Evolutionary conservation across 2,888 invertebrate species (phyloP), one percentile per base, ranked within the genome.

Genomic region (Rhingia campestris): DNA sequence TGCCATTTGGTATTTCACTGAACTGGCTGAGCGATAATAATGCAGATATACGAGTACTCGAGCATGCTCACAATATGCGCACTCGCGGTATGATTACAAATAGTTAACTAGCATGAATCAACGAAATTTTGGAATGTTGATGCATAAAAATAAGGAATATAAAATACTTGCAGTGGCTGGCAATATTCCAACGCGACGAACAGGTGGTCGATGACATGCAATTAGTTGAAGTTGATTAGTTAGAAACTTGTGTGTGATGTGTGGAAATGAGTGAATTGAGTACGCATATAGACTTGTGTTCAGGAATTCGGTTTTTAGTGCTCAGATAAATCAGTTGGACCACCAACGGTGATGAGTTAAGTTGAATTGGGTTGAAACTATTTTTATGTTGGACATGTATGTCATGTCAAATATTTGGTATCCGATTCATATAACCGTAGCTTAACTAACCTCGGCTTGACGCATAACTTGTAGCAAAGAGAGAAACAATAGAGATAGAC

Each of bases 1-100:
- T 70, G 70, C 49, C 49, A 59, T 51, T 70, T 70, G 59, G 51
- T 67, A 56, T 56, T 54, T 56, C 1, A 54, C 9, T 37, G 53
- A 14, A 41, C 53, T 51, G 51, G 41, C 64, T 51, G 32, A 30
- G 9, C 22, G 41, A 51, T 9, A 30, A 51, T 51, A 49, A 9
- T 47, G 4, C 7, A 35, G 33, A 30, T 49, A 49, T 22, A 22
- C 22, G 22, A 22, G 22, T 35, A 35, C n/a, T 37, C 32, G 51
- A 51, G 33, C 12, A n/a, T 45, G 14, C 43, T 45, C 43, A 22
- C 22, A 32, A 41, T 43, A 45, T 43, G 41, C 43, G 63, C 63
- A 37, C 47, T 63, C 37, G 47, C 47, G 14, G 53, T 33, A 53
- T 49, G 22, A 49, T 9, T 4, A 49, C 43, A 12, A 45, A 45